A percentile compares a stretch with the other conserved stretches of the same genome.
Evolutionary conservation across 2,797 vertebrate genomes (phyloP).

Genomic region (Lemur catta): DNA sequence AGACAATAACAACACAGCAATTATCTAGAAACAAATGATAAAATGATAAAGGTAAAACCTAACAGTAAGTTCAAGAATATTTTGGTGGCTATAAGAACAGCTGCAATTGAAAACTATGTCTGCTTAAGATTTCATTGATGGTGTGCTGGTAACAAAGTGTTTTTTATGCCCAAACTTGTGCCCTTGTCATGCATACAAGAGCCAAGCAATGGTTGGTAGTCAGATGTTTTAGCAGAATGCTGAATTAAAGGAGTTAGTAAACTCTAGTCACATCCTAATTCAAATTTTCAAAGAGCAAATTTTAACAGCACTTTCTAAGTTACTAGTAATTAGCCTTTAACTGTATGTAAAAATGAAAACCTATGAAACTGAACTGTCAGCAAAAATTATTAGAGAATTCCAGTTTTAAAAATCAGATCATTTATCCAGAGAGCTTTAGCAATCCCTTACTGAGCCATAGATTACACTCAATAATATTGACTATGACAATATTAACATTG

Average conservation of each 20-base stretch:
- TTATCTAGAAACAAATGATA: background rate
- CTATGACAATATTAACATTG: background rate
- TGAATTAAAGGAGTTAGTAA: background rate
- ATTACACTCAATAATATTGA: background rate
- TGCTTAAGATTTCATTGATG: background rate
- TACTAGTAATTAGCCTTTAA: background rate
- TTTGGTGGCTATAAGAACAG: background rate
- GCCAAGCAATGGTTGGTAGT: background rate
- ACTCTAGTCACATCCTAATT: background rate
- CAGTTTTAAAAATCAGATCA: background rate
- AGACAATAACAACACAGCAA: background rate
- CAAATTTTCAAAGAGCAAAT: background rate
- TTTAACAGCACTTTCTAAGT: background rate
- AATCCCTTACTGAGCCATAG: background rate
- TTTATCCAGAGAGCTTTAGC: background rate
- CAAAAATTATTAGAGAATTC: constrained; percentile 12
- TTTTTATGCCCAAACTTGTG: background rate
- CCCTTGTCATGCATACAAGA: background rate
- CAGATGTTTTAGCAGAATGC: background rate
- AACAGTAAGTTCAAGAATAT: background rate
- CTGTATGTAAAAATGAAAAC: background rate
- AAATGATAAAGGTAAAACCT: background rate
- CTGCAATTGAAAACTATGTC: background rate
- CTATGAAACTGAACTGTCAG: background rate
- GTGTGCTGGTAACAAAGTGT: background rate